Evolutionary conservation across 1,140 invertebrate genomes (phyloP).

Genomic region (Drosophila busckii): DNA sequence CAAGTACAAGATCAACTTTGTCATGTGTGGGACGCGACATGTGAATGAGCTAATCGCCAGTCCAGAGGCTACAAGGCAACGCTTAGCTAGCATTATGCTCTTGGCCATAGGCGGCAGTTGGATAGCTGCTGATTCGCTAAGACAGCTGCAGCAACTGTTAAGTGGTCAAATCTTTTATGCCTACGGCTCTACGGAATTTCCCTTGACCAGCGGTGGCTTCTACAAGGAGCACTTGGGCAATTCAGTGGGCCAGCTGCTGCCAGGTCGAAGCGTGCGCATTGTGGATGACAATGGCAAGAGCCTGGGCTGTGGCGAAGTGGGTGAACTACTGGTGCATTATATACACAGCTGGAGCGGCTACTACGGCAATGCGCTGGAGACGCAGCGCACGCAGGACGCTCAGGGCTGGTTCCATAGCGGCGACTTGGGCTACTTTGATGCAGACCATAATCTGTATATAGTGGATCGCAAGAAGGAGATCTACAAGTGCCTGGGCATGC

Average conservation of each 20-base stretch:
- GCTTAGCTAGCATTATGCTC: conserved; percentile 14
- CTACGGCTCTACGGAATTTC: conserved; percentile 44
- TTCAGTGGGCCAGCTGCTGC: conserved; percentile 28
- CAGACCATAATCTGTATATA: no score
- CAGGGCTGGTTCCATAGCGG: no score
- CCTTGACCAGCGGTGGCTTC: conserved; percentile 21
- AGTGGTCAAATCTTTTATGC: conserved; percentile 24
- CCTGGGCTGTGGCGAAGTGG: conserved; percentile 59
- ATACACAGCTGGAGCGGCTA: conserved; percentile 53
- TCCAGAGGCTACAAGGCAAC: conserved; percentile 25
- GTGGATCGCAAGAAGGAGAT: no score
- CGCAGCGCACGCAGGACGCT: no score
- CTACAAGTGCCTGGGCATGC: no score
- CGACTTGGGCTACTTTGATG: no score
- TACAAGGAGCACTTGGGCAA: conserved; percentile 25
- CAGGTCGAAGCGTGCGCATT: conserved; percentile 60
- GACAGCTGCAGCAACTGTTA: conserved; percentile 18
- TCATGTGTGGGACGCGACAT: conserved; percentile 37
- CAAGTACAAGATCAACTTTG: conserved; percentile 44
- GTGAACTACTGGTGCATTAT: conserved; percentile 74
- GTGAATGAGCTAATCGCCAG: conserved; percentile 29
- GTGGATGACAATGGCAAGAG: conserved; percentile 44
- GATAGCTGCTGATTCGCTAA: conserved; percentile 19
- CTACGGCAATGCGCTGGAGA: no score
- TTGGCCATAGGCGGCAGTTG: conserved; percentile 29